Conservation (phyloP, 2,797 vertebrate species). For the Todus mexicanus region DNA sequence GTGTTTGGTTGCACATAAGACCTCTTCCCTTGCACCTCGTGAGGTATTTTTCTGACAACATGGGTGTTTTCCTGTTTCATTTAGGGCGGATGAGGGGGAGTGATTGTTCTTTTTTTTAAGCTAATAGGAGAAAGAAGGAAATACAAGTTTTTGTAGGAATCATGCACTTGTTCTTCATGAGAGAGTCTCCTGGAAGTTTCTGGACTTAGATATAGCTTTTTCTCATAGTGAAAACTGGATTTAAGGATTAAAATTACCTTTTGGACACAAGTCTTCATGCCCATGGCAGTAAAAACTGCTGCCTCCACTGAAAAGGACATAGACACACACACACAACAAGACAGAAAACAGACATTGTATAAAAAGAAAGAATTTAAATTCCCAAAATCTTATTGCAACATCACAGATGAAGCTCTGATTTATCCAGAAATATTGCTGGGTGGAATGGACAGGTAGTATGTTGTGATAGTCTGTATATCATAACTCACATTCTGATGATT, state of each 20-base stretch:
- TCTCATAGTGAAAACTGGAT: not conserved
- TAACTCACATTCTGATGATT: not conserved
- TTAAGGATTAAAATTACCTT: not conserved
- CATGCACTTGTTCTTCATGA: not conserved
- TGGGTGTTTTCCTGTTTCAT: not conserved
- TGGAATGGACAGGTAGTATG: not conserved
- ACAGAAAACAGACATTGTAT: not conserved
- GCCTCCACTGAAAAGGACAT: not conserved
- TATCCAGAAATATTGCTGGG: not conserved
- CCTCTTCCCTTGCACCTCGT: accelerated
- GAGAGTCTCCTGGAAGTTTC: not conserved
- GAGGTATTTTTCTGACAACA: not conserved
- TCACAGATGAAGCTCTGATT: not conserved
- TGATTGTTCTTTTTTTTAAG: not conserved
- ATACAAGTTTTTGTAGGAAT: not conserved
- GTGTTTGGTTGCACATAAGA: not conserved
- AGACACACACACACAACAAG: not conserved
- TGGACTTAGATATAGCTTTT: not conserved
- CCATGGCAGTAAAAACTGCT: not conserved
- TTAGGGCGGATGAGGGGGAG: too few relatives aligned
- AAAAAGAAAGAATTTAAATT: not conserved
- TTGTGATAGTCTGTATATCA: not conserved
- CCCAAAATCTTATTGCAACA: not conserved
- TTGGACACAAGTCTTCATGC: not conserved
- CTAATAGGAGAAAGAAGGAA: not conserved